Conservation (phyloP, 1,140 invertebrate genomes). For the Lithobius niger region DNA sequence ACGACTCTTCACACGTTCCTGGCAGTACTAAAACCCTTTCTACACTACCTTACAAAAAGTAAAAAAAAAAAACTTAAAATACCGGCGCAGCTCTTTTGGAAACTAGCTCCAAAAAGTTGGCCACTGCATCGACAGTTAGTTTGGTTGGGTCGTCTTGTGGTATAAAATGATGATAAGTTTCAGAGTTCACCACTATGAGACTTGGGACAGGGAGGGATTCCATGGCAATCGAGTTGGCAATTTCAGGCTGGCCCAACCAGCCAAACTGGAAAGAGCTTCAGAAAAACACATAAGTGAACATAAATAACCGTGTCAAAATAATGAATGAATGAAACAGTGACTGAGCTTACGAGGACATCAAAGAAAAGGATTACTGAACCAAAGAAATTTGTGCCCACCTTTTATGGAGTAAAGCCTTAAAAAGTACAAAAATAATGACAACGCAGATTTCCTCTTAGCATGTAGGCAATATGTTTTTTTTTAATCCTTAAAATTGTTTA, state of each 20-base stretch:
- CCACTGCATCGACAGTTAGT: slow-evolving; percentile 61
- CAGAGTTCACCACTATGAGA: slow-evolving; percentile 76
- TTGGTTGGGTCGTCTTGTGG: slow-evolving; percentile 67
- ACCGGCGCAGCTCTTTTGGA: slow-evolving; percentile 23
- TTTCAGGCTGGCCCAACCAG: slow-evolving; percentile 64
- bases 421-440: no score
- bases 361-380: no score
- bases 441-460: no score
- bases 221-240: slow-evolving; percentile 86
- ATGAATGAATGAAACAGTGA: no score
- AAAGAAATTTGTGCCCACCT: no score
- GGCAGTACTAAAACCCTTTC: no score
- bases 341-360: no score
- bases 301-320: background rate
- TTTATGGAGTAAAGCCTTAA: no score
- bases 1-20: no score
- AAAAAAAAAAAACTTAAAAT: slow-evolving; percentile 9
- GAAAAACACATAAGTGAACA: slow-evolving; percentile 15
- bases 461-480: no score
- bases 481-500: no score
- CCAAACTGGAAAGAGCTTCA: slow-evolving; percentile 71
- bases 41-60: no score
- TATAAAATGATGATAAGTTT: slow-evolving; percentile 76
- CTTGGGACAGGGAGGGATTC: slow-evolving; percentile 64
- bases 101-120: slow-evolving; percentile 30